Percentiles rank a stretch among this genome's conserved stretches.
These are phyloP conservation scores for Peromyscus nudipes DNA, from an alignment of 2,797 vertebrate genomes.

Conservation along the genomic window DNA sequence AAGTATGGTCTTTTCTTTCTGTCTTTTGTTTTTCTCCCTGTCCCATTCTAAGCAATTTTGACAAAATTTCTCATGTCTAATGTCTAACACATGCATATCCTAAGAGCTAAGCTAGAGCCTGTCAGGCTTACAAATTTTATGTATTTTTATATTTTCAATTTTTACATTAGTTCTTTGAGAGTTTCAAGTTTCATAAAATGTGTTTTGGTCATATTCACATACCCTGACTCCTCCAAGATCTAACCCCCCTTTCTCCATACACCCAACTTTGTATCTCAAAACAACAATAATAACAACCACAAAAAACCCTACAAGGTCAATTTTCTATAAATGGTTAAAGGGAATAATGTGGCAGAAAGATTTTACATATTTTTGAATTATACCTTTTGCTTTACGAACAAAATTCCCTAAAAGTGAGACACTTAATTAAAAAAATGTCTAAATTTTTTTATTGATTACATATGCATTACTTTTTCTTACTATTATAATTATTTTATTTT, in stretches of 20 bases:
- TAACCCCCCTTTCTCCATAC: background rate
- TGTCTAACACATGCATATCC: background rate
- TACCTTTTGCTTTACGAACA: constrained; percentile 80
- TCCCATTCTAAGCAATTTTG: background rate
- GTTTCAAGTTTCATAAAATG: background rate
- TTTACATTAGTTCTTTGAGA: background rate
- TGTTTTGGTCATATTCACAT: background rate
- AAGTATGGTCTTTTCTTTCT: background rate
- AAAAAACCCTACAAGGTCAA: background rate
- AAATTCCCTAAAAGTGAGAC: constrained; percentile 74
- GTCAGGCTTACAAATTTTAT: background rate
- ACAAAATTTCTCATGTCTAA: background rate
- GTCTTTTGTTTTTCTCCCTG: background rate
- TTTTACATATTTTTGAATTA: constrained; percentile 81
- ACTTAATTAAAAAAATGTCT: constrained; percentile 64
- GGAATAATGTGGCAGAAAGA: background rate
- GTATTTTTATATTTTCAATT: background rate
- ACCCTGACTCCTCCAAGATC: background rate
- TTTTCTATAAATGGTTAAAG: background rate
- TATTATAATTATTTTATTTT: constrained; percentile 80
- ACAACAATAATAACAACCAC: background rate
- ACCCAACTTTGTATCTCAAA: background rate
- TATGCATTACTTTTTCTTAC: constrained; percentile 72
- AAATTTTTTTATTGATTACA: constrained; percentile 80
- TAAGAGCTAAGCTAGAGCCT: background rate